A percentile compares a stretch with the other conserved stretches of the same genome.
These are phyloP conservation scores for Oncorhynchus masou DNA, from an alignment of 2,113 vertebrate genomes.

Conservation along the genomic window DNA sequence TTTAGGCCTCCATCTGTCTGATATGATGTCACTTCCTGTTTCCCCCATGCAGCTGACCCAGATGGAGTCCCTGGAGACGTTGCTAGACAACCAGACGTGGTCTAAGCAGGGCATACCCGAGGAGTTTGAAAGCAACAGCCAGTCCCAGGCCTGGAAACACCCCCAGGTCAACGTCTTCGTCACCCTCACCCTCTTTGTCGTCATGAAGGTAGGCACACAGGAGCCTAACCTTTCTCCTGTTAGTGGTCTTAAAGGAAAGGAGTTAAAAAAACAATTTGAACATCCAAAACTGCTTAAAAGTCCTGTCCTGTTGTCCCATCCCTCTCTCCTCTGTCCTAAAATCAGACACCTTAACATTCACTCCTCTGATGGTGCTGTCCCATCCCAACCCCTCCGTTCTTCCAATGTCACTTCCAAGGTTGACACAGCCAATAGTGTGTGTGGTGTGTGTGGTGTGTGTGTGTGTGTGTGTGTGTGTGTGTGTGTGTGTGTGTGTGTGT, in stretches of 20 bases:
- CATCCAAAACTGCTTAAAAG: too few species aligned
- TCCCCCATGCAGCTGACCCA: constrained; percentile 83
- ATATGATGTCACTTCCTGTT: constrained; percentile 29
- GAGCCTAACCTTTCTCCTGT: neutral
- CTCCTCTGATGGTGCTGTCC: neutral
- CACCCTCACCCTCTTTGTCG: constrained; percentile 91
- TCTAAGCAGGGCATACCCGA: constrained; percentile 85
- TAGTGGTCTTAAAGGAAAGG: too few species aligned
- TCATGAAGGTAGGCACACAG: constrained; percentile 87
- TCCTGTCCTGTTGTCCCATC: neutral
- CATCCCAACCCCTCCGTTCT: too few species aligned
- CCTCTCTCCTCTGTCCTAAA: neutral
- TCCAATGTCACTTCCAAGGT: too few species aligned
- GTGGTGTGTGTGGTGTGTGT: too few species aligned
- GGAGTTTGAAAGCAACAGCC: constrained; percentile 85
- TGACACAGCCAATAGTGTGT: too few species aligned
- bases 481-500: too few species aligned
- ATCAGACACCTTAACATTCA: neutral
- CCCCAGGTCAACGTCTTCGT: constrained; percentile 90
- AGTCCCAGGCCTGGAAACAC: constrained; percentile 87
- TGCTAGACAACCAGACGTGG: constrained; percentile 96
- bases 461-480: too few species aligned
- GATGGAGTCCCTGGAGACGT: constrained; percentile 90
- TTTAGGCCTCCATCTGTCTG: too few species aligned
- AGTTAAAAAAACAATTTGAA: too few species aligned